phyloP scores from a whole-genome alignment of 1,140 invertebrate genomes.

The Ceratina japonica region DNA sequence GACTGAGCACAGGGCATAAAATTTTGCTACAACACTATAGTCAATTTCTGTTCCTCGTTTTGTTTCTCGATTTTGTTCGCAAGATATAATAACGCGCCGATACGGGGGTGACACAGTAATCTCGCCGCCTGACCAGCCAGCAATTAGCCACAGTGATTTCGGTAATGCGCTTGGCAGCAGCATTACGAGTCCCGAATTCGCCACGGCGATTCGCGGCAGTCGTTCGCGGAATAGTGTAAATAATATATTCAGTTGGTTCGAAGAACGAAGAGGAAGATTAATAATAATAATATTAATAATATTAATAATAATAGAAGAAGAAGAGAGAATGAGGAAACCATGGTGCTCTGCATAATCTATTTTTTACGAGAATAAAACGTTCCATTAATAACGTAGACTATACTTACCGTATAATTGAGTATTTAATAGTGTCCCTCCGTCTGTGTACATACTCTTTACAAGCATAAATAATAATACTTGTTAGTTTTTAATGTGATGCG shows the following conservation, averaged over 20 bases:
- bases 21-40: slow-evolving; percentile 76
- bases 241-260: slow-evolving; percentile 56
- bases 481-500: slow-evolving; percentile 54
- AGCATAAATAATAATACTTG: slow-evolving; percentile 48
- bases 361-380: slow-evolving; percentile 68
- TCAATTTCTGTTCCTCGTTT: slow-evolving; percentile 79
- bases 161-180: slow-evolving; percentile 47
- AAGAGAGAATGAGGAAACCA: slow-evolving; percentile 50
- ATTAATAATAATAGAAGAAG: background rate
- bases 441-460: slow-evolving; percentile 62
- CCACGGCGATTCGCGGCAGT: slow-evolving; percentile 8
- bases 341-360: slow-evolving; percentile 70
- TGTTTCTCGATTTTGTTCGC: slow-evolving; percentile 71
- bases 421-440: slow-evolving; percentile 59
- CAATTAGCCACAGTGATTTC: slow-evolving; percentile 19
- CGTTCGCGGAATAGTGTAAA: slow-evolving; percentile 59
- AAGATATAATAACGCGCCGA: slow-evolving; percentile 51
- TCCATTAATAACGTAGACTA: slow-evolving; percentile 68
- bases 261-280: background rate
- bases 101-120: slow-evolving; percentile 57
- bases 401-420: slow-evolving; percentile 58
- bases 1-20: slow-evolving; percentile 75
- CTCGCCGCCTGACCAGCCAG: slow-evolving; percentile 44
- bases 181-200: slow-evolving; percentile 32
- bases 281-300: too few relatives aligned